These are phyloP conservation scores for Ovibos moschatus DNA, from an alignment of 2,113 vertebrate genomes.

Conservation along the genomic window DNA sequence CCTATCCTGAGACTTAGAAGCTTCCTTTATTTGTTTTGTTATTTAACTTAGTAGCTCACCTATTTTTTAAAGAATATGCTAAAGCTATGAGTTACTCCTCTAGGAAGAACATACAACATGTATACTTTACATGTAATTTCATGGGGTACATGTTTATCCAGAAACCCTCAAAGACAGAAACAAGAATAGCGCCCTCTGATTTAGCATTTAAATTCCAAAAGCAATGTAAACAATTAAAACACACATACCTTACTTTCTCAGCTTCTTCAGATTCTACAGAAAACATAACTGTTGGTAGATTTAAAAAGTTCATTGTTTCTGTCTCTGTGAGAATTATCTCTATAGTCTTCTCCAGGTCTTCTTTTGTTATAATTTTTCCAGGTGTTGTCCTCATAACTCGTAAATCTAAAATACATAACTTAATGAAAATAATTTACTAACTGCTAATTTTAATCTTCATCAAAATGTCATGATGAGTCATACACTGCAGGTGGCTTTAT, in stretches of 20 bases:
- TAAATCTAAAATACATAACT: conserved; percentile 75
- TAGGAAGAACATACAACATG: neutral
- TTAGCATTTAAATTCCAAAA: neutral
- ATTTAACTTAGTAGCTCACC: neutral
- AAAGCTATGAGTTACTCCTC: neutral
- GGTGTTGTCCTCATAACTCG: conserved; percentile 66
- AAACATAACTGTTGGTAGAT: conserved; percentile 80
- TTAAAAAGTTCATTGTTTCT: conserved; percentile 83
- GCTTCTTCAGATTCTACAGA: conserved; percentile 85
- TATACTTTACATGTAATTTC: neutral
- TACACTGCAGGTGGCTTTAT: neutral
- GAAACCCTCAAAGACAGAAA: neutral
- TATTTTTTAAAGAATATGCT: neutral
- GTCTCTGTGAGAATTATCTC: conserved; percentile 85
- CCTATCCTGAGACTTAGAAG: neutral
- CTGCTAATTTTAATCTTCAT: neutral
- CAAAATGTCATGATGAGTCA: neutral
- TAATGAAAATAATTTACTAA: neutral
- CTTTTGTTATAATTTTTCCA: conserved; percentile 77
- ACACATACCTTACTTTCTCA: conserved; percentile 80
- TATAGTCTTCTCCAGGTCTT: conserved; percentile 80
- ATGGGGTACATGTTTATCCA: neutral
- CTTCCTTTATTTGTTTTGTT: neutral
- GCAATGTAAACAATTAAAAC: neutral
- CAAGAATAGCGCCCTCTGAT: neutral